Evolutionary conservation across 2,113 vertebrate genomes (phyloP).

Genomic region (Ranitomeya imitator): DNA sequence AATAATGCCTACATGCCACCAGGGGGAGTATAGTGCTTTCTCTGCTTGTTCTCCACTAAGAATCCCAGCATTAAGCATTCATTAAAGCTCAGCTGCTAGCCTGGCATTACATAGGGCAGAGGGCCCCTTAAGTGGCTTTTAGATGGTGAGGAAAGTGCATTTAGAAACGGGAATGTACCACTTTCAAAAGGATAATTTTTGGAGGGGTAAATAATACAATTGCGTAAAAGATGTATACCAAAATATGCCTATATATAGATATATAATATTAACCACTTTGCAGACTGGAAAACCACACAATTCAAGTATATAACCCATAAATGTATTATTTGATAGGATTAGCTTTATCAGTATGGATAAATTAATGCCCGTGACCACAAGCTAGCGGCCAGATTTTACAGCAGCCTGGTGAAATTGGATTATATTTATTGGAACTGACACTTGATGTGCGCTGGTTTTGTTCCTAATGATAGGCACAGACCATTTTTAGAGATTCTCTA

Average conservation of each 20-base stretch:
- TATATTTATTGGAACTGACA: constrained; percentile 1
- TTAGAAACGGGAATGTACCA: not conserved
- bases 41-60: not conserved
- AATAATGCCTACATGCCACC: not conserved
- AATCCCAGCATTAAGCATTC: not conserved
- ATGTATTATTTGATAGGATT: not conserved
- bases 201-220: not conserved
- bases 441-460: not conserved
- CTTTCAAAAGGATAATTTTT: not conserved
- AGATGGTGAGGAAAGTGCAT: not conserved
- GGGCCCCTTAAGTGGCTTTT: constrained; percentile 24
- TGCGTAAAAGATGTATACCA: not conserved
- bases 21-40: not conserved
- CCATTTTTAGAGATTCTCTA: not conserved
- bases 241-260: not conserved
- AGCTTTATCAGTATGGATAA: not conserved
- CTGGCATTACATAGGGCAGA: not conserved
- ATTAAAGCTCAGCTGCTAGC: not conserved
- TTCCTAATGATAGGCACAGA: not conserved
- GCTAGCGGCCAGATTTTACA: not conserved
- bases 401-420: not conserved
- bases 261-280: no score
- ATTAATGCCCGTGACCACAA: not conserved
- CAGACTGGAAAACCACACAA: not conserved
- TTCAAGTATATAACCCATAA: not conserved